Base-by-base conservation (phyloP, 2,888 invertebrate species). In the Plebejus argus region DNA sequence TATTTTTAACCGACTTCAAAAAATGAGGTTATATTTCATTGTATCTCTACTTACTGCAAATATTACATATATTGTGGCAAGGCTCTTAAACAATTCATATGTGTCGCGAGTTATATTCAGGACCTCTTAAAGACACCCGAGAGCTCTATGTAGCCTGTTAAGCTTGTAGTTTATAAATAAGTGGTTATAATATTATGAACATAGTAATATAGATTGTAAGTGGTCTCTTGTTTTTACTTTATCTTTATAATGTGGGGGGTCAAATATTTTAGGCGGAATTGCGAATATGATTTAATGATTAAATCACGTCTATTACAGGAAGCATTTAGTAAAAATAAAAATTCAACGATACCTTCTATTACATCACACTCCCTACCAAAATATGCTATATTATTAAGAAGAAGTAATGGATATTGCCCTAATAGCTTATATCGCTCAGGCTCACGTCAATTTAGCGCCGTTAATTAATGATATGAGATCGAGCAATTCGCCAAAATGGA, bases 401-500 rank as follows among this genome's bases (percentile, higher is more conserved):
- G 76, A 23, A 61, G 78, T 66, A 76, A 76, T 76, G 71, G 70
- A 77, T 66, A 70, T 70, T 70, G 77, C 78, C 6, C 49, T 23
- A n/a, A 28, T 70, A n/a, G 28, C n/a, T n/a, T 20, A 76, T 76
- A 61, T 66, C 45, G 18, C 66, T 58, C 61, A 35, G 23, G 18
- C 35, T 76, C 23, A 18, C 33, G 70, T 49, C 70, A 23, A 35
- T 71, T 72, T 72, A 77, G 80, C 79, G 80, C 71, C 45, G 72
- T 76, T 80, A 81, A 80, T 79, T 81, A 82, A 81, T 80, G 80
- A 79, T 81, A 78, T 81, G 80, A 79, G 87, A 53, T 53, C 53
- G 88, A 89, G 90, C 90, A 92, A 92, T 93, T 93, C 89, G 91
- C 87, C 89, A 92, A 92, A 94, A 92, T 91, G 93, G 91, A 91